Evolutionary conservation across 2,888 invertebrate species (phyloP).

Genomic region (Catocala nupta): DNA sequence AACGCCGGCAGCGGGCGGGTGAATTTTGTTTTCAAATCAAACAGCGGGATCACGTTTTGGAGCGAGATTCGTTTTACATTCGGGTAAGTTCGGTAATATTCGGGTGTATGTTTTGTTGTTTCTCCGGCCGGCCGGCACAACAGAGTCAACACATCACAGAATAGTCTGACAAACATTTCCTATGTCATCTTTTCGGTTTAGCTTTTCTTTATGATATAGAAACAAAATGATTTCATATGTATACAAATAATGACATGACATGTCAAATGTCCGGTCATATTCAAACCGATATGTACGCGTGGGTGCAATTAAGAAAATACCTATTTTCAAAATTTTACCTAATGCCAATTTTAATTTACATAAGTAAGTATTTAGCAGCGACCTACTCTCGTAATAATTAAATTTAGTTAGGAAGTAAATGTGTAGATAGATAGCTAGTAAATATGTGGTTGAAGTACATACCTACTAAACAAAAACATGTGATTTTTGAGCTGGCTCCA

Average conservation of each 20-base stretch:
- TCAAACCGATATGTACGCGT: not conserved
- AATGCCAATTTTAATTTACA: too few species aligned
- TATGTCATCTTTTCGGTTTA: not conserved
- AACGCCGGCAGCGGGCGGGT: slow-evolving; percentile 62
- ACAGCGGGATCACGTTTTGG: slow-evolving; percentile 82
- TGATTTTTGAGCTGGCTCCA: slow-evolving; percentile 80
- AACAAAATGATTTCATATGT: too few species aligned
- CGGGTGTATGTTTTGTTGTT: slow-evolving; percentile 72
- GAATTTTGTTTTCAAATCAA: slow-evolving; percentile 84
- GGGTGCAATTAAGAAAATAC: too few species aligned
- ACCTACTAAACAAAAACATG: slow-evolving; percentile 68
- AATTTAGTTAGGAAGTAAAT: slow-evolving; percentile 63
- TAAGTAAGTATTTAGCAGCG: too few species aligned
- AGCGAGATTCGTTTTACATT: slow-evolving; percentile 78
- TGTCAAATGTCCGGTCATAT: too few species aligned
- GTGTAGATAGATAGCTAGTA: slow-evolving; percentile 39
- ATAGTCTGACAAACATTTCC: not conserved
- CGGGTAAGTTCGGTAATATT: slow-evolving; percentile 71
- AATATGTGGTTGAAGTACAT: slow-evolving; percentile 65
- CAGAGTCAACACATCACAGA: not conserved
- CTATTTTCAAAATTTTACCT: too few species aligned
- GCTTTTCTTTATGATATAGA: not conserved
- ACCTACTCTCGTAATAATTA: not conserved
- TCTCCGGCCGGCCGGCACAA: slow-evolving; percentile 51
- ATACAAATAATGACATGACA: too few species aligned